Conservation (phyloP, 2,888 invertebrate species). For the Drosophila demipolita region DNA sequence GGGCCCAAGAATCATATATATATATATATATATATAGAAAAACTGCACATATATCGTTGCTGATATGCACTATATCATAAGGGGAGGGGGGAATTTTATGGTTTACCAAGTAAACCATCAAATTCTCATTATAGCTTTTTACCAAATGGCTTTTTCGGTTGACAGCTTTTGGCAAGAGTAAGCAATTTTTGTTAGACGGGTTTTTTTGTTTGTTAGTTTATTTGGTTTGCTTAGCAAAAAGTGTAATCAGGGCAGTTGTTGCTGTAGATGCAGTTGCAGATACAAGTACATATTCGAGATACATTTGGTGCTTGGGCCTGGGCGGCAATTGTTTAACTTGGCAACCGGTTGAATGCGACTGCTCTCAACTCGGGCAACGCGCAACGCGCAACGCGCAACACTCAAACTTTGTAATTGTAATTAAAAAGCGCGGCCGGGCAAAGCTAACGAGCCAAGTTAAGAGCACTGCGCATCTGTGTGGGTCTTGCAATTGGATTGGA, state of each 20-base stretch:
- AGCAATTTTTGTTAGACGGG: no score
- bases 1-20: not conserved
- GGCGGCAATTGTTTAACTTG: conserved; percentile 50
- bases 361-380: conserved; percentile 7
- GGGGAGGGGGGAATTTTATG: no score
- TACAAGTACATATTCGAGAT: conserved; percentile 27
- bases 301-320: conserved; percentile 30
- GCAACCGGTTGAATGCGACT: conserved; percentile 47
- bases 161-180: no score
- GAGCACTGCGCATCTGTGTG: conserved; percentile 54
- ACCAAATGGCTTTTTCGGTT: no score
- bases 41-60: no score
- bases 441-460: conserved; percentile 34
- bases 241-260: conserved; percentile 9
- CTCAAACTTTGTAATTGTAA: conserved; percentile 51
- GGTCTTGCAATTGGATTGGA: conserved; percentile 13
- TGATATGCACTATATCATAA: no score
- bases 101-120: no score
- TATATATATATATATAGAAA: not conserved
- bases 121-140: no score
- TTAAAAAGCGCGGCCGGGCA: conserved; percentile 57
- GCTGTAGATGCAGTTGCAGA: conserved; percentile 33
- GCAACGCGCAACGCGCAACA: conserved; percentile 19
- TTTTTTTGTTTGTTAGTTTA: no score
- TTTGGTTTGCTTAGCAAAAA: not conserved